Conservation (phyloP, 1,140 invertebrate species). For the Acromyrmex echinatior region DNA sequence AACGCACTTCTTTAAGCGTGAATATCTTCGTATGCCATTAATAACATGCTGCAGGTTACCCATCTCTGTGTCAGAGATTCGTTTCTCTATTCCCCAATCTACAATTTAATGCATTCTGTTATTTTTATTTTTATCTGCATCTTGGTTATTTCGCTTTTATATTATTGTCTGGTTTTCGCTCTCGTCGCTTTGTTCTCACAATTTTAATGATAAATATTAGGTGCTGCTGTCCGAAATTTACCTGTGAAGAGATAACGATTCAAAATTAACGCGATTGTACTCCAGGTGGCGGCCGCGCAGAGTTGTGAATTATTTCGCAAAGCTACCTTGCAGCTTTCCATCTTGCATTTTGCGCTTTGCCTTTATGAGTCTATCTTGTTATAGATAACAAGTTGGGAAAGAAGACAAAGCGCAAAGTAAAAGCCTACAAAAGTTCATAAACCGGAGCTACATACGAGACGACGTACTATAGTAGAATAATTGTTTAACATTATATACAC, state of each 20-base stretch:
- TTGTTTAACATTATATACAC: conserved; percentile 22
- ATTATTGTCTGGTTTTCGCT: not conserved
- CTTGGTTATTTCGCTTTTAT: conserved; percentile 5
- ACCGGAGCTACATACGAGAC: not conserved
- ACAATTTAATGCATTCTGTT: not conserved
- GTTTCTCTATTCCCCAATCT: not conserved
- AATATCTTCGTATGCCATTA: too few species aligned
- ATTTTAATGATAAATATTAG: conserved; percentile 21
- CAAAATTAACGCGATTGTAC: conserved; percentile 45
- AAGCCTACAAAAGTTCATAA: conserved; percentile 22
- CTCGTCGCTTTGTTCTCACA: not conserved
- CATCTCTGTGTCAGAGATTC: not conserved
- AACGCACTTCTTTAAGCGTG: too few species aligned
- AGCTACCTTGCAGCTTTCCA: conserved; percentile 48
- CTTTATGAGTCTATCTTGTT: conserved; percentile 44
- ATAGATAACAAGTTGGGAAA: conserved; percentile 65
- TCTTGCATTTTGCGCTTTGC: conserved; percentile 47
- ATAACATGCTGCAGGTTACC: too few species aligned
- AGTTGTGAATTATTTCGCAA: conserved; percentile 38
- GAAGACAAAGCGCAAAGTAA: conserved; percentile 70
- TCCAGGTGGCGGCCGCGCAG: not conserved
- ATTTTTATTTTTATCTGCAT: not conserved
- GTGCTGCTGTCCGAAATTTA: conserved; percentile 21
- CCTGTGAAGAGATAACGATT: conserved; percentile 20
- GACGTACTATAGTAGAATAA: conserved; percentile 27